Conservation (phyloP, 2,888 invertebrate species). For the Meta bourneti region DNA sequence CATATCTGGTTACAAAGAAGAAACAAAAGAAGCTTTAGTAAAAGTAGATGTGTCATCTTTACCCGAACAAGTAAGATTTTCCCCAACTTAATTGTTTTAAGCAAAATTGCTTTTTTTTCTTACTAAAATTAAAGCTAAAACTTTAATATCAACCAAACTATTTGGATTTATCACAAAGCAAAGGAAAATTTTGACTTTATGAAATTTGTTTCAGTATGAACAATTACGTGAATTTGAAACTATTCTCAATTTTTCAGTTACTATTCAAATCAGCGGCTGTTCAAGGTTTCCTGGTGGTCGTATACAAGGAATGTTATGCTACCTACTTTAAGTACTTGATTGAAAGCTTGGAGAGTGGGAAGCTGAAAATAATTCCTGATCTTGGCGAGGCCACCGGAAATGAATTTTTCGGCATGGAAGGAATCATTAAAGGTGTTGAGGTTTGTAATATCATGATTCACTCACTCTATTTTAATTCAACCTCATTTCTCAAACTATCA, state of each 20-base stretch:
- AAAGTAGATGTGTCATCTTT: constrained; percentile 34
- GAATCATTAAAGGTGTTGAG: constrained; percentile 69
- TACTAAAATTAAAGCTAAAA: neutral
- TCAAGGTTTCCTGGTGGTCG: constrained; percentile 53
- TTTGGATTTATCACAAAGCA: neutral
- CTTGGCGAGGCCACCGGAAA: constrained; percentile 44
- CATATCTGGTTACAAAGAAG: constrained; percentile 80
- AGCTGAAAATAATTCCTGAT: constrained; percentile 52
- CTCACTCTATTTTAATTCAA: too few species aligned
- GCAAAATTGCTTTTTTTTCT: neutral
- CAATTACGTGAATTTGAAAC: too few species aligned
- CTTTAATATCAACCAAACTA: neutral
- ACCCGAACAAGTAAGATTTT: constrained; percentile 41
- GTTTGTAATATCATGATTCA: neutral
- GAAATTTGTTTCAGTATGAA: too few species aligned
- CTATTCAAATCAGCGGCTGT: constrained; percentile 59
- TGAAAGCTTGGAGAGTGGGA: constrained; percentile 24
- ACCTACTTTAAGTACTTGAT: constrained; percentile 63
- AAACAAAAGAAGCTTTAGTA: constrained; percentile 1
- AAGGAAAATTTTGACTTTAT: too few species aligned
- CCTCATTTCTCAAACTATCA: too few species aligned
- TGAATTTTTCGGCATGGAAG: constrained; percentile 69
- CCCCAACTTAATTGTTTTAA: neutral
- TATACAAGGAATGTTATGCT: constrained; percentile 35
- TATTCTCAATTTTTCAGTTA: constrained; percentile 20